Evolutionary conservation across 2,113 vertebrate species (phyloP).

Genomic region (Rhea pennata): DNA sequence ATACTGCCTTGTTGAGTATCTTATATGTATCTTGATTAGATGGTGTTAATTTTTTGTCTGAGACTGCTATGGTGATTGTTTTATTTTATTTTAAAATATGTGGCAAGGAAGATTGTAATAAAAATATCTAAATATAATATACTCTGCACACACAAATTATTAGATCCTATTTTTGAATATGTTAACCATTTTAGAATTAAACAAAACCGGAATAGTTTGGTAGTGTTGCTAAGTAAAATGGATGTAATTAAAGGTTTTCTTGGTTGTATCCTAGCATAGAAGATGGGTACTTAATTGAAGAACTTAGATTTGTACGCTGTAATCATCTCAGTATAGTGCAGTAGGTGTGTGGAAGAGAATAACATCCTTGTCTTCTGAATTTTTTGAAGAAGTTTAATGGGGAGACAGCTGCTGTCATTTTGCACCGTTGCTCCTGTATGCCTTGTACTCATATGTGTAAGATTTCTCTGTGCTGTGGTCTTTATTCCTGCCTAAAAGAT

Average conservation of each 20-base stretch:
- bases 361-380: background rate
- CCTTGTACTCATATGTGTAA: background rate
- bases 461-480: background rate
- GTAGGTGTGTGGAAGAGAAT: background rate
- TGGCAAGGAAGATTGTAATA: constrained; percentile 75
- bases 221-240: constrained; percentile 48
- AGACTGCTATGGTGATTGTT: constrained; percentile 59
- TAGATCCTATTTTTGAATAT: constrained; percentile 62
- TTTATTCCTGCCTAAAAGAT: background rate
- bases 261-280: background rate
- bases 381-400: background rate
- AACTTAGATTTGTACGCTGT: background rate
- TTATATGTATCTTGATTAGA: constrained; percentile 55
- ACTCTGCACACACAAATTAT: constrained; percentile 31
- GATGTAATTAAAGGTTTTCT: constrained; percentile 38
- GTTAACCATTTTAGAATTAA: constrained; percentile 30
- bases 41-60: constrained; percentile 60
- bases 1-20: constrained; percentile 66
- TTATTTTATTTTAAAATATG: constrained; percentile 55
- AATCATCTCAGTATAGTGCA: background rate
- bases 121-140: constrained; percentile 56
- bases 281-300: background rate
- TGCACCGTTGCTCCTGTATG: background rate
- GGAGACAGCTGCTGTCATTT: background rate
- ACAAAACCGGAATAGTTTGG: constrained; percentile 19